Base-by-base conservation (phyloP, 2,888 invertebrate genomes). In the Philopedon plagiatum region DNA sequence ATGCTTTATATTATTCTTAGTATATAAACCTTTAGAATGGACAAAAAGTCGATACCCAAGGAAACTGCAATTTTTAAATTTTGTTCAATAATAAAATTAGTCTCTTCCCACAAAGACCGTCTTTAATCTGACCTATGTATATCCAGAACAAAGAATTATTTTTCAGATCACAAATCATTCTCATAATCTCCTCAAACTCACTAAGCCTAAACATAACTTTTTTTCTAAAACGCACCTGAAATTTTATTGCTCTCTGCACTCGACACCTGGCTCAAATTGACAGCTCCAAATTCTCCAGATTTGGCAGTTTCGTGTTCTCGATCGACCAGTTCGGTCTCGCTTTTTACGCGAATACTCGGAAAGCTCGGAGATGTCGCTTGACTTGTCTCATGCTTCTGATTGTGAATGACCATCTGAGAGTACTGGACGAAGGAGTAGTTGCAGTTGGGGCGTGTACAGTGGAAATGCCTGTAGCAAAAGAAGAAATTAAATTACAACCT, bases 401-500 rank as follows among this genome's bases (percentile, higher is more conserved):
- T 91, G 82, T 94, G 93, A 71, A 90, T 86, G 8, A 89, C 87
- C 92, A 94, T 93, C 1, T 91, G 90, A n/a, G 91, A 91, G 83
- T 92, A 92, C 56, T 92, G 88, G 5, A 92, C 91, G 81, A 93
- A 93, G 0, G 91, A 91, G 80, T 91, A 93, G 75, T 91, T 91
- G 82, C 93, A 94, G 73, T 88, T 89, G 0, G 90, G 88, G 63
- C 91, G 85, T 0, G 91, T 89, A 82, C 94, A 94, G 83, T 94
- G 94, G 83, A 92, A 94, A 83, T 94, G 94, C 23, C 91, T 87
- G 54, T 0, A 57, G 39, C 5, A 19, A 37, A 56, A 26, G 2
- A 29, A 54, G 8, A 5, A 26, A 26, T 4, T 5, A 49, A n/a
- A n/a, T n/a, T n/a, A n/a, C n/a, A n/a, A n/a, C n/a, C n/a, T n/a